These are phyloP conservation scores for Aegithalos caudatus DNA, from an alignment of 2,113 vertebrate genomes.

Conservation along the genomic window DNA sequence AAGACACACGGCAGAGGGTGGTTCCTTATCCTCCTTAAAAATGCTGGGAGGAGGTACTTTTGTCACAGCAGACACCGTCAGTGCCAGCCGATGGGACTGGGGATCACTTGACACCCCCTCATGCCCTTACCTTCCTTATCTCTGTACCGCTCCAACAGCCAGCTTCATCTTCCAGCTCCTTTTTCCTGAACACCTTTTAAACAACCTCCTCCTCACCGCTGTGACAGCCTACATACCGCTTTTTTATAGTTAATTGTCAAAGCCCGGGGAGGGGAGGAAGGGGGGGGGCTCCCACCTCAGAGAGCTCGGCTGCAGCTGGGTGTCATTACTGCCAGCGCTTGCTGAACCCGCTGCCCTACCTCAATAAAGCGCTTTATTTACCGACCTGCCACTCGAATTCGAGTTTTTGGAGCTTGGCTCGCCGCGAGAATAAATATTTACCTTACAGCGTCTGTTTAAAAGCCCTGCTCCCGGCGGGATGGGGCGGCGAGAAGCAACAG, in stretches of 20 bases:
- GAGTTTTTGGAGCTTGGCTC: not conserved
- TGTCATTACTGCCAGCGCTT: not conserved
- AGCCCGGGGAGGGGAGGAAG: too few species aligned
- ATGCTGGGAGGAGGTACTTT: not conserved
- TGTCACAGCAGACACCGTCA: accelerated
- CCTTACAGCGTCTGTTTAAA: not conserved
- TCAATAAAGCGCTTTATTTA: not conserved
- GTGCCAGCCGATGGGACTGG: not conserved
- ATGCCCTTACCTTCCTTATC: not conserved
- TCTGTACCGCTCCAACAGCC: not conserved
- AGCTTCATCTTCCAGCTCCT: not conserved
- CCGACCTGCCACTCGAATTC: not conserved
- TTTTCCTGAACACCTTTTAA: not conserved
- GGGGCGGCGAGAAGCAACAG: not conserved
- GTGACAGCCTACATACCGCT: accelerated
- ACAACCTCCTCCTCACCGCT: accelerated
- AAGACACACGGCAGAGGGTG: accelerated
- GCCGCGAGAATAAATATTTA: not conserved
- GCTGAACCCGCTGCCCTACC: not conserved
- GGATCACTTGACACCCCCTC: not conserved
- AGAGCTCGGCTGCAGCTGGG: not conserved
- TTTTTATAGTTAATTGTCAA: not conserved
- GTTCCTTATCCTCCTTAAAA: not conserved
- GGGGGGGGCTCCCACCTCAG: accelerated
- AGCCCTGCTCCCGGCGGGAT: not conserved